A percentile compares a stretch with the other conserved stretches of the same genome.
Evolutionary conservation across 2,888 invertebrate genomes (phyloP).

Genomic region (Pammene fasciana): DNA sequence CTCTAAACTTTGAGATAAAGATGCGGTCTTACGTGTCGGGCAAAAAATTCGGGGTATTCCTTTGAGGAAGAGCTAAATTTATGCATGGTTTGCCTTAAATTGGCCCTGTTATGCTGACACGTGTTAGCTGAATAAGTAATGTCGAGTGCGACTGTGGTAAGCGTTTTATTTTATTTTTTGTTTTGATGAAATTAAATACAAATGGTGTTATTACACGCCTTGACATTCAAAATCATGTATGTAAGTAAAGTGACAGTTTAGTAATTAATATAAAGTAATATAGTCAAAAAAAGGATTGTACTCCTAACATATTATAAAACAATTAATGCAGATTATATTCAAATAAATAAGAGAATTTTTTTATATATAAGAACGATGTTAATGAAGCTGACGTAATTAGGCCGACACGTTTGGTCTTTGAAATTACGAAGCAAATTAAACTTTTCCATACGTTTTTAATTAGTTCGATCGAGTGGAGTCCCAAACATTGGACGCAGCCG

Average conservation of each 20-base stretch:
- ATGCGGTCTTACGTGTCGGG: constrained; percentile 36
- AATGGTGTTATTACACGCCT: not conserved
- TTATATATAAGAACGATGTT: too few species aligned
- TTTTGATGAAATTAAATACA: not conserved
- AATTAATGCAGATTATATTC: too few species aligned
- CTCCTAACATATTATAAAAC: too few species aligned
- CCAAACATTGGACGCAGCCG: constrained; percentile 35
- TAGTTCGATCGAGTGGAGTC: constrained; percentile 27
- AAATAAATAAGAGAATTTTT: too few species aligned
- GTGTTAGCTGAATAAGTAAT: constrained; percentile 13
- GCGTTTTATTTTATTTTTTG: not conserved
- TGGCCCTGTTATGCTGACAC: constrained; percentile 11
- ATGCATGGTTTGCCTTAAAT: constrained; percentile 32
- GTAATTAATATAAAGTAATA: too few species aligned
- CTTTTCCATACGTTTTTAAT: constrained; percentile 33
- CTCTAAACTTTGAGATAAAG: constrained; percentile 38
- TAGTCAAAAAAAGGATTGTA: too few species aligned
- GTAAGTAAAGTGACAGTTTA: too few species aligned
- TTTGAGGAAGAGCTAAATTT: constrained; percentile 26
- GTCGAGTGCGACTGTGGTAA: not conserved
- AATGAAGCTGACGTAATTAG: not conserved
- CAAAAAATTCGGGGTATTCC: constrained; percentile 26
- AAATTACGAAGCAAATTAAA: constrained; percentile 18
- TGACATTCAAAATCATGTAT: not conserved
- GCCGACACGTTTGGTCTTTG: constrained; percentile 4